Evolutionary conservation across 2,797 vertebrate species (phyloP), one percentile per base, ranked within the genome.

Genomic region (Poecilia wingei): DNA sequence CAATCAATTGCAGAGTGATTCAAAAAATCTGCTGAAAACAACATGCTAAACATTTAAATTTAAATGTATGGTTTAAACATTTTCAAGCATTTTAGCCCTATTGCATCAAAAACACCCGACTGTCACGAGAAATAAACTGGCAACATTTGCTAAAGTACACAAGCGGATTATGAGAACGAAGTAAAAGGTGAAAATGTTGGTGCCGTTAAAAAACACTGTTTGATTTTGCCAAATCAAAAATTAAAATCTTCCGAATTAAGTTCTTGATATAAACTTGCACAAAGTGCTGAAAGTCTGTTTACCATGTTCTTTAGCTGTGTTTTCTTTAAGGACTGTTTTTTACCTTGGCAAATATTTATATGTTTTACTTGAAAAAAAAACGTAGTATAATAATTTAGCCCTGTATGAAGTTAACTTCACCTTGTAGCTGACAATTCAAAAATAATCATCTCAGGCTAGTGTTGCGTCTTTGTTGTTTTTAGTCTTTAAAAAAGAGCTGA

Each of bases 391-490:
- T 25, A 41, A 68, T 25, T 69, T 69, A 25, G 9, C 20, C 9
- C 25, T 14, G 25, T 43, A 25, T 43, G 25, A 25, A 53, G 39
- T 69, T 69, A 43, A 41, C 39, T 69, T 25, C 43, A 43, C 39
- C 10, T 69, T 69, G 39, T 22, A 69, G 22, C n/a, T 69, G 66
- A n/a, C 39, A 69, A 43, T 4, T 25, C 10, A 13, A n/a, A 41
- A 43, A 43, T n/a, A 43, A 43, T 69, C 39, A n/a, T 6, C 22
- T 69, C 7, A 13, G n/a, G 39, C 22, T 43, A 6, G 41, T 69
- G 39, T 43, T 43, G 22, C 22, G 25, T 69, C 39, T 76, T 68
- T 55, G 12, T 64, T 64, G 18, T 68, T 72, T 74, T 68, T 79
- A 25, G 20, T 47, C 25, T 18, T 57, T 8, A 28, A 73, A 68